Evolutionary conservation across 1,140 invertebrate genomes (phyloP).

Genomic region (Panulirus ornatus): DNA sequence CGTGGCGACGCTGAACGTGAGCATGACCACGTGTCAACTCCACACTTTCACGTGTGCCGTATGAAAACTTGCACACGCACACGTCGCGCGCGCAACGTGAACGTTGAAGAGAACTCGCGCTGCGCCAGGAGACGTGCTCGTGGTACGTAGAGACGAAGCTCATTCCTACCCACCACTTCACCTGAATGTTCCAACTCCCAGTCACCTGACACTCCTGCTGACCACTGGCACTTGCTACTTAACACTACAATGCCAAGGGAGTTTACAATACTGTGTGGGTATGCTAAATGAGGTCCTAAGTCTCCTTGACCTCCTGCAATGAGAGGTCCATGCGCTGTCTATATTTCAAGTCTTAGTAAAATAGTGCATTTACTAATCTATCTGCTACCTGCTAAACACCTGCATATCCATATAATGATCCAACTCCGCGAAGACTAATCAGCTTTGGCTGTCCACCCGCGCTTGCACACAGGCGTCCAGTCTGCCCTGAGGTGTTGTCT

Average conservation of each 20-base stretch:
- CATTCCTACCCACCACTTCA: conserved; percentile 1
- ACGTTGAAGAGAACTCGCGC: neutral
- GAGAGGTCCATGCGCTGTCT: conserved; percentile 1
- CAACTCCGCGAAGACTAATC: conserved; percentile 39
- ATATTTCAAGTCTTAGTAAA: conserved; percentile 40
- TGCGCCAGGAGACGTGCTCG: neutral
- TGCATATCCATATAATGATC: conserved; percentile 19
- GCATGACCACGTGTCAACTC: neutral
- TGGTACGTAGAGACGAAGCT: neutral
- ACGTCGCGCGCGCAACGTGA: neutral
- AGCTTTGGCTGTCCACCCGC: conserved; percentile 41
- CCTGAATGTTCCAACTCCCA: conserved; percentile 4
- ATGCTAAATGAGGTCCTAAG: conserved; percentile 1
- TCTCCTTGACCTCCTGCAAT: neutral
- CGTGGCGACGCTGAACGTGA: neutral
- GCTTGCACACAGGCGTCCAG: conserved; percentile 11
- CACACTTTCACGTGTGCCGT: neutral
- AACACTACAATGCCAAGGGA: neutral
- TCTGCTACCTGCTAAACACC: conserved; percentile 46
- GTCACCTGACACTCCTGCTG: neutral
- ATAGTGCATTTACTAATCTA: conserved; percentile 51
- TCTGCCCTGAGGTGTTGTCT: conserved; percentile 41
- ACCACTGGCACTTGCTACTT: neutral
- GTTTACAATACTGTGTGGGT: conserved; percentile 31
- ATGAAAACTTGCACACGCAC: too few species aligned